phyloP scores from a whole-genome alignment of 2,888 invertebrate genomes.

The Caenorhabditis macrosperma region DNA sequence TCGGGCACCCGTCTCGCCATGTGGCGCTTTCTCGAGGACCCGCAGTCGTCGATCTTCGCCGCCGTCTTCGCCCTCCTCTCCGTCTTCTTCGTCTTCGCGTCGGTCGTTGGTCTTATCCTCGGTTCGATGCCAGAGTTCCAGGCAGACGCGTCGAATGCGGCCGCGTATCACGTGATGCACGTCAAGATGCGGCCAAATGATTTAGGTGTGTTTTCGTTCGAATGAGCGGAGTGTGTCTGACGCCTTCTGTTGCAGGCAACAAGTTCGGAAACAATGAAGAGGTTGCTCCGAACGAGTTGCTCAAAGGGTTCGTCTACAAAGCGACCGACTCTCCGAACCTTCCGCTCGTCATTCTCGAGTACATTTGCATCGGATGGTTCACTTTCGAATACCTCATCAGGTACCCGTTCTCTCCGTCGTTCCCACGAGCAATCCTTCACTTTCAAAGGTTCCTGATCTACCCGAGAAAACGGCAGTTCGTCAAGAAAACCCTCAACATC shows the following conservation, averaged over 20 bases:
- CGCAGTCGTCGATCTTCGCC: slow-evolving; percentile 73
- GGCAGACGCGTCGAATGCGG: slow-evolving; percentile 73
- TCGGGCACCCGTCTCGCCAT: slow-evolving; percentile 66
- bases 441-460: slow-evolving; percentile 71
- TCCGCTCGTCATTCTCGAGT: slow-evolving; percentile 72
- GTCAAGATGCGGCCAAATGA: slow-evolving; percentile 59
- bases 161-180: slow-evolving; percentile 76
- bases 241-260: slow-evolving; percentile 25
- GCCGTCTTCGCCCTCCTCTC: slow-evolving; percentile 77
- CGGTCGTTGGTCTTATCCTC: slow-evolving; percentile 76
- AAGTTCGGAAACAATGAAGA: slow-evolving; percentile 58
- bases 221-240: neutral
- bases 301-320: slow-evolving; percentile 63
- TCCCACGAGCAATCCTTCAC: neutral
- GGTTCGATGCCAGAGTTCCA: slow-evolving; percentile 80
- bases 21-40: slow-evolving; percentile 78
- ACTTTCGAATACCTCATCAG: slow-evolving; percentile 77
- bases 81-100: slow-evolving; percentile 78
- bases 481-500: slow-evolving; percentile 74
- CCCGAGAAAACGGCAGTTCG: slow-evolving; percentile 72
- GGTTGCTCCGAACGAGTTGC: slow-evolving; percentile 48
- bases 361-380: slow-evolving; percentile 79
- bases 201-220: slow-evolving; percentile 11
- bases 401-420: too few species aligned
- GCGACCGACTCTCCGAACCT: slow-evolving; percentile 75